A percentile compares a stretch with the other conserved stretches of the same genome.
These are phyloP conservation scores for Cavia porcellus DNA, from an alignment of 2,113 vertebrate genomes.

Conservation along the genomic window DNA sequence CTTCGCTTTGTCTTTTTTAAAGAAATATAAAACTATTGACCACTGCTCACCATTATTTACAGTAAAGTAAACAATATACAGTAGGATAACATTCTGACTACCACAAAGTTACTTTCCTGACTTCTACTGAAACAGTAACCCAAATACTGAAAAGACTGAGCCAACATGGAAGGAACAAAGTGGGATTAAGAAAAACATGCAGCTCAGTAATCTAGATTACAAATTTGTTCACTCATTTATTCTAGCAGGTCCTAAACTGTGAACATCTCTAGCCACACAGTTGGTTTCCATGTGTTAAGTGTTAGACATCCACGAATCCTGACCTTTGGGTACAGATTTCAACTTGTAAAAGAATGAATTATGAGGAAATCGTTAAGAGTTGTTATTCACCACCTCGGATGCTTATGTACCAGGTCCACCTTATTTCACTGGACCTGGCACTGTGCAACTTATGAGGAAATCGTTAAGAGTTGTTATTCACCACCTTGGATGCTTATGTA, in stretches of 20 bases:
- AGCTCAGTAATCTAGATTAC: not conserved
- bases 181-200: not conserved
- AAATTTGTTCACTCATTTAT: not conserved
- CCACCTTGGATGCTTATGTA: not conserved
- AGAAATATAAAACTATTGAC: not conserved
- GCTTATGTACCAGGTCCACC: not conserved
- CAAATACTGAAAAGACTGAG: not conserved
- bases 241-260: not conserved
- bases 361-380: not conserved
- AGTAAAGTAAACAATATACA: not conserved
- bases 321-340: not conserved
- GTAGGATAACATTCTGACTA: not conserved
- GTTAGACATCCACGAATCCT: not conserved
- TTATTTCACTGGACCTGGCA: too few species aligned
- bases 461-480: not conserved
- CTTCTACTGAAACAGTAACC: not conserved
- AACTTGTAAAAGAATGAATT: not conserved
- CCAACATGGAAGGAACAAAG: not conserved
- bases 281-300: not conserved
- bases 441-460: too few species aligned
- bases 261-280: not conserved
- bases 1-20: not conserved
- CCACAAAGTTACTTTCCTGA: not conserved
- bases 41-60: not conserved
- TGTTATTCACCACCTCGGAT: not conserved